Conservation (phyloP, 2,888 invertebrate species). For the Cryptocheilus praepositus region DNA sequence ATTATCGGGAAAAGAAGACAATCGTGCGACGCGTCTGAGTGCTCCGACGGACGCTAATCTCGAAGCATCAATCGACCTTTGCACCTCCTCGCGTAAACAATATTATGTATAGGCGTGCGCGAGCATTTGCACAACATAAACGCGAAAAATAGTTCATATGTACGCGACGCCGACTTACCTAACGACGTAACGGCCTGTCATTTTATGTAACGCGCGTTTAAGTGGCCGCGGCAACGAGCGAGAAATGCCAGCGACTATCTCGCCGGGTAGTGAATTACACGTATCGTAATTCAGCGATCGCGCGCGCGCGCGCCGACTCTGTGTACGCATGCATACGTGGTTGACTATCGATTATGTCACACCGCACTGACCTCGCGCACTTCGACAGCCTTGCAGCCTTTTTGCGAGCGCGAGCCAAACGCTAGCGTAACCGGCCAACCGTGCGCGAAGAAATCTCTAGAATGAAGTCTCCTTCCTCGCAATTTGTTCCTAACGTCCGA, state of each 20-base stretch:
- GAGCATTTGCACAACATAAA: no score
- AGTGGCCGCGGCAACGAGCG: conserved; percentile 13
- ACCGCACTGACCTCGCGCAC: conserved; percentile 50
- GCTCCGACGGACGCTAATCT: no score
- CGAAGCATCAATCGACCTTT: conserved; percentile 1
- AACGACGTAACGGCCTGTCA: conserved; percentile 8
- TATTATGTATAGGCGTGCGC: neutral
- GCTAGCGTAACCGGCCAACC: neutral
- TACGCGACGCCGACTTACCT: conserved; percentile 1
- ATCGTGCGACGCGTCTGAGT: no score
- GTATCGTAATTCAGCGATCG: conserved; percentile 19
- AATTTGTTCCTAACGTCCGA: neutral
- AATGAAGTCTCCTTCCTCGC: neutral
- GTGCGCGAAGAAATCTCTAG: no score
- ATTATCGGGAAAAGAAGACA: no score
- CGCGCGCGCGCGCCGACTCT: neutral
- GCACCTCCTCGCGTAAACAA: neutral
- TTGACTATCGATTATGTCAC: conserved; percentile 41
- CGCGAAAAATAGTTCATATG: no score
- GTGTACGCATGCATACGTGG: neutral
- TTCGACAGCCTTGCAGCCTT: conserved; percentile 32
- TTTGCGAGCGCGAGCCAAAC: conserved; percentile 12
- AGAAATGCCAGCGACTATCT: conserved; percentile 22
- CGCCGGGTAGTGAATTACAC: conserved; percentile 27
- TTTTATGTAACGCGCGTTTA: conserved; percentile 31